These are phyloP conservation scores for Epinotia brunnichana DNA, from an alignment of 2,888 invertebrate genomes.

Conservation along the genomic window DNA sequence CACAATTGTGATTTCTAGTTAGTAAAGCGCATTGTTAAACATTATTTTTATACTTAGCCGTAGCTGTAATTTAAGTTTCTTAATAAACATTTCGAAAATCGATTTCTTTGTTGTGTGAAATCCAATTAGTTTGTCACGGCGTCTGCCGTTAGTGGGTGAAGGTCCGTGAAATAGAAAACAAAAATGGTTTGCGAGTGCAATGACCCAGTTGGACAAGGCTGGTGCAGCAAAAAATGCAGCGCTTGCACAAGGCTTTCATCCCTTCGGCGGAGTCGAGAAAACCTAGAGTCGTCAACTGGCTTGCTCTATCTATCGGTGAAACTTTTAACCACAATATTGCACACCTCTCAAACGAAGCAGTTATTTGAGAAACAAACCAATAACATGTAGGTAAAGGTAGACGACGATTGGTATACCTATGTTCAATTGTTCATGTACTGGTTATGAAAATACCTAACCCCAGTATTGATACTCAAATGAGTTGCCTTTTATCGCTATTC, in stretches of 20 bases:
- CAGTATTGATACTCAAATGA: too few relatives aligned
- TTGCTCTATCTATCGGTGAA: too few relatives aligned
- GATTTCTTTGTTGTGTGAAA: constrained; percentile 68
- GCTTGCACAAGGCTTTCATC: constrained; percentile 28
- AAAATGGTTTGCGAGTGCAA: constrained; percentile 55
- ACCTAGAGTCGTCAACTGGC: too few relatives aligned
- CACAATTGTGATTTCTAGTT: constrained; percentile 56
- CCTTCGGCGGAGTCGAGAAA: constrained; percentile 7
- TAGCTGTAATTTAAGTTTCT: constrained; percentile 73
- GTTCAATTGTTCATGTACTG: too few relatives aligned
- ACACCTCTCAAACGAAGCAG: too few relatives aligned
- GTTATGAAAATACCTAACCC: too few relatives aligned
- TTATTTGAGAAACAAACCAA: too few relatives aligned
- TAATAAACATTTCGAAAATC: constrained; percentile 80
- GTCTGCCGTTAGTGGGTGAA: constrained; percentile 70
- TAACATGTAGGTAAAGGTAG: too few relatives aligned
- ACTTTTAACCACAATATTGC: too few relatives aligned
- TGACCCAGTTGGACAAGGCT: constrained; percentile 55
- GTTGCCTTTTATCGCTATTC: too few relatives aligned
- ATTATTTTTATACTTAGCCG: constrained; percentile 77
- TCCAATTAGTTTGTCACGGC: constrained; percentile 59
- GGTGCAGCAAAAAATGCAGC: constrained; percentile 34
- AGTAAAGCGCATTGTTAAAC: constrained; percentile 55
- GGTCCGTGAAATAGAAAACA: constrained; percentile 70
- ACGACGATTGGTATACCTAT: too few relatives aligned